A percentile compares a stretch with the other conserved stretches of the same genome.
phyloP scores from a whole-genome alignment of 2,888 invertebrate species.

The Arctia plantaginis region DNA sequence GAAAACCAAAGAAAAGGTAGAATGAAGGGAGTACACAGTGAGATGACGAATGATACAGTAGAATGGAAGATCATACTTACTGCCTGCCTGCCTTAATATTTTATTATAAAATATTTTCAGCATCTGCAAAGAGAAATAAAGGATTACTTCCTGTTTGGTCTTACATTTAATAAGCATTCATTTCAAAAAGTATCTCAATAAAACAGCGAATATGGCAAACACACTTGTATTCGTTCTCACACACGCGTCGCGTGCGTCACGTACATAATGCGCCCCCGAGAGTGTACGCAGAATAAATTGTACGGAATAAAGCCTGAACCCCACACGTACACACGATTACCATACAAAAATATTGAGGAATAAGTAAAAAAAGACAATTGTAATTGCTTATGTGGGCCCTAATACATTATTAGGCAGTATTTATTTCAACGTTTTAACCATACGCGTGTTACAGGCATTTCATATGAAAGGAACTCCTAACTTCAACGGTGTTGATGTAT shows the following conservation, averaged over 20 bases:
- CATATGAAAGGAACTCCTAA: not conserved
- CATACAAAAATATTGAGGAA: constrained; percentile 57
- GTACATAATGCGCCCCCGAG: constrained; percentile 49
- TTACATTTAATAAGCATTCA: not conserved
- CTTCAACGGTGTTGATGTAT: not conserved
- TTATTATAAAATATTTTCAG: too few species aligned
- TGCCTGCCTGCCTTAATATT: too few species aligned
- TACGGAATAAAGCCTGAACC: constrained; percentile 58
- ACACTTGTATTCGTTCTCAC: constrained; percentile 18
- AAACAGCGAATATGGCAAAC: constrained; percentile 19
- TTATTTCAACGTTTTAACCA: not conserved
- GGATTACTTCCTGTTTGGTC: not conserved
- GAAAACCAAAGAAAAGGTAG: too few species aligned
- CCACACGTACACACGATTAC: constrained; percentile 53
- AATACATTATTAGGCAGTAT: not conserved
- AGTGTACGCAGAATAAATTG: constrained; percentile 63
- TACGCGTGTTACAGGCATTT: not conserved
- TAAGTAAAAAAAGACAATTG: constrained; percentile 25
- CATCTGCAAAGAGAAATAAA: too few species aligned
- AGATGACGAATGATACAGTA: too few species aligned
- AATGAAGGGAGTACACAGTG: too few species aligned
- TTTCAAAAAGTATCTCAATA: not conserved
- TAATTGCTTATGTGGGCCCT: constrained; percentile 12
- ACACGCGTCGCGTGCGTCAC: constrained; percentile 25
- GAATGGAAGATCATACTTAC: too few species aligned